Evolutionary conservation across 2,888 invertebrate genomes (phyloP).

Genomic region (Lapara coniferarum): DNA sequence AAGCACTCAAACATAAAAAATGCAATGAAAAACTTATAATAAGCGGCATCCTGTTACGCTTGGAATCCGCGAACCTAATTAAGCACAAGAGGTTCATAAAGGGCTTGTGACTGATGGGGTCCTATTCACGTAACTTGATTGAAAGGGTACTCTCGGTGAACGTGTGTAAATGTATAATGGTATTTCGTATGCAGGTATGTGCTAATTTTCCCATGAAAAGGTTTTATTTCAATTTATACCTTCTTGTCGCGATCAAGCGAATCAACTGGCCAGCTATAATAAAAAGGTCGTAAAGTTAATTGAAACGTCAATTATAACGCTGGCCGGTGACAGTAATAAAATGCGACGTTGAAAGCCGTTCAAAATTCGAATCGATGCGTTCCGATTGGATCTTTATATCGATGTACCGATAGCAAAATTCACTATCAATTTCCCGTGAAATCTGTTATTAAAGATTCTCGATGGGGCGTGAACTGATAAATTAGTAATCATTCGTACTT

Average conservation of each 20-base stretch:
- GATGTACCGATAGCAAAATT: conserved; percentile 19
- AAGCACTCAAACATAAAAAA: conserved; percentile 37
- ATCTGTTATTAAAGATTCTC: conserved; percentile 39
- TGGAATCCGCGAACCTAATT: conserved; percentile 69
- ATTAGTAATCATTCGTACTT: conserved; percentile 61
- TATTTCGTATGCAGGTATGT: conserved; percentile 60
- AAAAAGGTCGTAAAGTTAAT: conserved; percentile 16
- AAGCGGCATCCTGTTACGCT: conserved; percentile 68
- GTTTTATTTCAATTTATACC: conserved; percentile 4
- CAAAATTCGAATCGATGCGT: background rate
- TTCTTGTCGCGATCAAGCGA: too few species aligned
- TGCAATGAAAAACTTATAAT: conserved; percentile 53
- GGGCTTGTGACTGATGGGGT: conserved; percentile 68
- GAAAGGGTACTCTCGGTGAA: conserved; percentile 68
- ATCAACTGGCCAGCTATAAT: background rate
- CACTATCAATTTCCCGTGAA: conserved; percentile 15
- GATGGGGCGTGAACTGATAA: conserved; percentile 53
- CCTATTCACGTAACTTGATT: conserved; percentile 70
- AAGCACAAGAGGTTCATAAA: conserved; percentile 66
- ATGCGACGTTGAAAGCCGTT: conserved; percentile 5
- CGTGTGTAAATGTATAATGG: conserved; percentile 50
- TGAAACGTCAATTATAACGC: conserved; percentile 5
- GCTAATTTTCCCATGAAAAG: conserved; percentile 46
- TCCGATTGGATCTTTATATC: conserved; percentile 1
- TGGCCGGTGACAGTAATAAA: background rate